Evolutionary conservation across 2,888 invertebrate genomes (phyloP).

Genomic region (Philhelius pedissequus): DNA sequence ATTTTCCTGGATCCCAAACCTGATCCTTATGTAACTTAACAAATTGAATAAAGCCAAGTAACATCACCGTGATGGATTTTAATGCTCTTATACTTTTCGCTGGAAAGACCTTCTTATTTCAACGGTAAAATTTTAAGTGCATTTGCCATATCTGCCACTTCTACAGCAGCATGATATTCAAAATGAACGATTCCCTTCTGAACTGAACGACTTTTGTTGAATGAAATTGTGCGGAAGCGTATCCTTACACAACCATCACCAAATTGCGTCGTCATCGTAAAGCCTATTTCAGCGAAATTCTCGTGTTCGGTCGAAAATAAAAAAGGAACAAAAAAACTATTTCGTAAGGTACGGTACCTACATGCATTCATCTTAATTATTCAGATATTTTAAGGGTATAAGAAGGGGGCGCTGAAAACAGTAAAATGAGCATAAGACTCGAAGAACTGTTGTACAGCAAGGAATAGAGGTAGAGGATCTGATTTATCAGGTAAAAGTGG

Average conservation of each 20-base stretch:
- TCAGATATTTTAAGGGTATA: constrained; percentile 16
- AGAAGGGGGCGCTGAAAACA: background rate
- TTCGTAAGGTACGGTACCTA: too few species aligned
- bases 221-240: constrained; percentile 60
- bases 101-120: background rate
- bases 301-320: background rate
- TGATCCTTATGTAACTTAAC: background rate
- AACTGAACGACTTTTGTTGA: constrained; percentile 39
- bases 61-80: constrained; percentile 41
- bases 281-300: background rate
- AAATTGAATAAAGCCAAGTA: constrained; percentile 12
- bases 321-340: background rate
- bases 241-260: background rate
- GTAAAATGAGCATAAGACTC: background rate
- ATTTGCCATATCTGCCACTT: constrained; percentile 14
- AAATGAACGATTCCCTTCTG: background rate
- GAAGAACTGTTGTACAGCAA: background rate
- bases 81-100: constrained; percentile 52
- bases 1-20: background rate
- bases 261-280: background rate
- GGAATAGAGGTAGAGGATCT: background rate
- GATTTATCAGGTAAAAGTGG: background rate
- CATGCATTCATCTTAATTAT: constrained; percentile 56
- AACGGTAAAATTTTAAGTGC: constrained; percentile 31
- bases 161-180: background rate